These are phyloP conservation scores for Hoplodrina blanda DNA, from an alignment of 2,888 invertebrate genomes.

Conservation along the genomic window DNA sequence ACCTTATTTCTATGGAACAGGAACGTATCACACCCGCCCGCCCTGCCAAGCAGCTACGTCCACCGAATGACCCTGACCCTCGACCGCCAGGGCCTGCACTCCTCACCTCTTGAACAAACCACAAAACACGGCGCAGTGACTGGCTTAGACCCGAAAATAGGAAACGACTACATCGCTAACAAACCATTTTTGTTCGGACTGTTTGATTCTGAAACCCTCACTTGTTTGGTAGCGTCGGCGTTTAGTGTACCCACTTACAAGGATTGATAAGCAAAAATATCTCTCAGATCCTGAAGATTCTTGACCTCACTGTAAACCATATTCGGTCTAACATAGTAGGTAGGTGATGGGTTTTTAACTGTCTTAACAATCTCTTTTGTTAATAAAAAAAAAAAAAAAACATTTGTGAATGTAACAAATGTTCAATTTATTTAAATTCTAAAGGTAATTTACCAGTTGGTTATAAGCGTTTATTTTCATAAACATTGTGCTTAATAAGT, in stretches of 20 bases:
- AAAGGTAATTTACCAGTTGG: not conserved
- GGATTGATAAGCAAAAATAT: not conserved
- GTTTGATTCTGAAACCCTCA: constrained; percentile 51
- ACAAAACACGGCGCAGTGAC: not conserved
- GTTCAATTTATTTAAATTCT: not conserved
- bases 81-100: constrained; percentile 41
- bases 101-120: constrained; percentile 2
- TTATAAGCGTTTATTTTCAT: not conserved
- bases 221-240: constrained; percentile 20
- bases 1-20: constrained; percentile 39
- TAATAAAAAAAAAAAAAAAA: too few relatives aligned
- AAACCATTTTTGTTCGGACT: constrained; percentile 53
- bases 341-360: not conserved
- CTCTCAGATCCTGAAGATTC: not conserved
- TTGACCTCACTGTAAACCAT: not conserved
- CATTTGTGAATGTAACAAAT: too few relatives aligned
- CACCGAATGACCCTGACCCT: constrained; percentile 58
- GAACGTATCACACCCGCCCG: constrained; percentile 64
- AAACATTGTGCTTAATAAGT: not conserved
- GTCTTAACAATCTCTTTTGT: not conserved
- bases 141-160: constrained; percentile 33
- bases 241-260: constrained; percentile 47
- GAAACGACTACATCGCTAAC: constrained; percentile 44
- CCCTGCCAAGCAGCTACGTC: constrained; percentile 55
- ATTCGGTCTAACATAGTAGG: not conserved